Conservation (phyloP, 2,113 vertebrate species). For the Oryzias woworae region DNA sequence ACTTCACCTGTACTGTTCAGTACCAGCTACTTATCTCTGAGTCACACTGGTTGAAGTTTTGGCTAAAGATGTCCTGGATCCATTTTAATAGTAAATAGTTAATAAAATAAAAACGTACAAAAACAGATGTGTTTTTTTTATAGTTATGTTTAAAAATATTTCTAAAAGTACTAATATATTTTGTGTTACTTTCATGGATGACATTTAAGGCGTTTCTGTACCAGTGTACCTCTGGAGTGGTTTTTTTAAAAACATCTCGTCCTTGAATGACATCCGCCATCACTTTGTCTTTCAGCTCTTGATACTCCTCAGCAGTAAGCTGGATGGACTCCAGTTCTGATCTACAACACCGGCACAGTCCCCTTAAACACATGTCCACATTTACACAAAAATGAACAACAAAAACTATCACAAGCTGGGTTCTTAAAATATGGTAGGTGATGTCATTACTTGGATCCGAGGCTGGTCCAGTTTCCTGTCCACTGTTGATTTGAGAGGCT, state of each 20-base stretch:
- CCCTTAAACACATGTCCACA: constrained; percentile 66
- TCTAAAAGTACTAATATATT: too few relatives aligned
- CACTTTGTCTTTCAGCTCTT: constrained; percentile 82
- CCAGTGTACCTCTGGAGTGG: constrained; percentile 82
- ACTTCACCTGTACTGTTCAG: too few relatives aligned
- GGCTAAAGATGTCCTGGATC: too few relatives aligned
- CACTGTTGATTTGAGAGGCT: constrained; percentile 85
- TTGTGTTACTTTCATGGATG: too few relatives aligned
- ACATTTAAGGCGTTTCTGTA: neutral
- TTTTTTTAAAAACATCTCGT: constrained; percentile 87
- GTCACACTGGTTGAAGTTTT: too few relatives aligned
- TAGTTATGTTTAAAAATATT: too few relatives aligned
- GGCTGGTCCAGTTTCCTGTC: constrained; percentile 80
- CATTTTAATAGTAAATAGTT: too few relatives aligned
- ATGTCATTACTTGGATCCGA: constrained; percentile 79
- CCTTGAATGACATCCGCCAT: constrained; percentile 88
- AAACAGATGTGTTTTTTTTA: too few relatives aligned
- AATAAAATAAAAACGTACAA: too few relatives aligned
- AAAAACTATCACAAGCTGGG: neutral
- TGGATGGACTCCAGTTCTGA: constrained; percentile 85
- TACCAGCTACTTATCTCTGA: too few relatives aligned
- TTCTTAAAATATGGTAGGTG: neutral
- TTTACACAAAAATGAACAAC: neutral
- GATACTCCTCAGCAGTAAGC: constrained; percentile 86
- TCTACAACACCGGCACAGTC: constrained; percentile 82